A percentile compares a stretch with the other conserved stretches of the same genome.
phyloP scores from a whole-genome alignment of 2,888 invertebrate species.

The Ophion slaviceki region DNA sequence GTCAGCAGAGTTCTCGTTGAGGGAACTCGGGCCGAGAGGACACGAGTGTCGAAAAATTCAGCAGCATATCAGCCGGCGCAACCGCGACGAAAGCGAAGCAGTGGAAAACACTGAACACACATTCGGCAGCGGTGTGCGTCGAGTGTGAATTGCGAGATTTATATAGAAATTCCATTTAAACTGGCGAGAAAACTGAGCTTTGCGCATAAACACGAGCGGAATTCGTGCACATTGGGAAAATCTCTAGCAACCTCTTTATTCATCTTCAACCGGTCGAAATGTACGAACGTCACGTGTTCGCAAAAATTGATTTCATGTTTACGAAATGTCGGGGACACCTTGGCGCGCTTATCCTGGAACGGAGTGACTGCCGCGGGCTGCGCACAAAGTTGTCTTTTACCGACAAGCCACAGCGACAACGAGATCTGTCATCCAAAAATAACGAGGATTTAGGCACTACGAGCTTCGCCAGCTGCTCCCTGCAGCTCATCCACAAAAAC shows the following conservation, averaged over 20 bases:
- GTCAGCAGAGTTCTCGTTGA: slow-evolving; percentile 60
- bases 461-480: slow-evolving; percentile 55
- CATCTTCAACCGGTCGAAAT: slow-evolving; percentile 38
- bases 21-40: slow-evolving; percentile 44
- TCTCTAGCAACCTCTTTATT: slow-evolving; percentile 45
- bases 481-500: slow-evolving; percentile 4
- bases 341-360: slow-evolving; percentile 66
- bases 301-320: slow-evolving; percentile 81
- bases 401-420: slow-evolving; percentile 16
- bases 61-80: not conserved
- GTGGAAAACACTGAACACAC: slow-evolving; percentile 40
- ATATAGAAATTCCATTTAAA: slow-evolving; percentile 77
- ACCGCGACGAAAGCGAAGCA: slow-evolving; percentile 7
- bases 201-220: slow-evolving; percentile 21
- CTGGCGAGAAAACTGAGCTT: slow-evolving; percentile 7
- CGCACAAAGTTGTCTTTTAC: slow-evolving; percentile 46
- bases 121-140: slow-evolving; percentile 51
- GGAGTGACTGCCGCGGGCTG: slow-evolving; percentile 45
- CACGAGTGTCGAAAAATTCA: slow-evolving; percentile 49
- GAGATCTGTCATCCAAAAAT: slow-evolving; percentile 74
- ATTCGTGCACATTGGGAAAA: slow-evolving; percentile 27
- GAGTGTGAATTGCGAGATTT: slow-evolving; percentile 71
- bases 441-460: slow-evolving; percentile 72
- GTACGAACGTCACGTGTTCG: slow-evolving; percentile 21
- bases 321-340: slow-evolving; percentile 78